phyloP scores from a whole-genome alignment of 2,797 vertebrate species.

The Myripristis jacobus region DNA sequence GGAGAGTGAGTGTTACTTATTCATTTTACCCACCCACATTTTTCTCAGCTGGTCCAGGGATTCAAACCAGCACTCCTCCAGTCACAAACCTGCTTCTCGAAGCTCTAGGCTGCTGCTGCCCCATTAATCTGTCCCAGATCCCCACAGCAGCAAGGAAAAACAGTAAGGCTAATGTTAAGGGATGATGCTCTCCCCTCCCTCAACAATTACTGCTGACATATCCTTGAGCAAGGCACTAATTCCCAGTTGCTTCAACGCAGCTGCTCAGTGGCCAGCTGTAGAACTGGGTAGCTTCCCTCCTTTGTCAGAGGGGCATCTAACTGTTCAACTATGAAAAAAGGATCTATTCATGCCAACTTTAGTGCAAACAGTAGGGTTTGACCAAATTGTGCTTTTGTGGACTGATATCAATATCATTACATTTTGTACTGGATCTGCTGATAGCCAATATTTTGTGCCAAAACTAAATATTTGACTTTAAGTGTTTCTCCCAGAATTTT shows the following conservation, averaged over 20 bases:
- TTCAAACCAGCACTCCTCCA: constrained; percentile 30
- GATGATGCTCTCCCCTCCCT: constrained; percentile 43
- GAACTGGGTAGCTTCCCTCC: constrained; percentile 6
- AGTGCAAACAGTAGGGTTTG: too few species aligned
- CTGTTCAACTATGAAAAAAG: too few species aligned
- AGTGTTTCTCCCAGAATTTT: too few species aligned
- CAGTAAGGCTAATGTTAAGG: constrained; percentile 42
- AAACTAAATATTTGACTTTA: too few species aligned
- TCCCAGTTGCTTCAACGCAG: constrained; percentile 28
- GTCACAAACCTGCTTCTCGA: constrained; percentile 49
- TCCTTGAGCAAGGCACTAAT: constrained; percentile 44
- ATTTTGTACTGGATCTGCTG: too few species aligned
- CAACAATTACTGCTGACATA: constrained; percentile 47
- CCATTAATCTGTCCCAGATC: constrained; percentile 57
- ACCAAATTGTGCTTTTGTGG: too few species aligned
- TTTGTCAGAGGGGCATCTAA: background rate
- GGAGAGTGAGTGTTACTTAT: background rate
- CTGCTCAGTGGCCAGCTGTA: constrained; percentile 29
- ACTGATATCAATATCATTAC: too few species aligned
- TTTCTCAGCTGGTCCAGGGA: constrained; percentile 20
- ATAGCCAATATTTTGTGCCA: too few species aligned
- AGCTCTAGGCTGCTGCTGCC: constrained; percentile 32
- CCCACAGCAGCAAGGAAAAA: constrained; percentile 44
- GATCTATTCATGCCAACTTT: background rate
- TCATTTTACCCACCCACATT: constrained; percentile 2